Evolutionary conservation across 2,797 vertebrate species (phyloP).

Genomic region (Sebastes miniatus): DNA sequence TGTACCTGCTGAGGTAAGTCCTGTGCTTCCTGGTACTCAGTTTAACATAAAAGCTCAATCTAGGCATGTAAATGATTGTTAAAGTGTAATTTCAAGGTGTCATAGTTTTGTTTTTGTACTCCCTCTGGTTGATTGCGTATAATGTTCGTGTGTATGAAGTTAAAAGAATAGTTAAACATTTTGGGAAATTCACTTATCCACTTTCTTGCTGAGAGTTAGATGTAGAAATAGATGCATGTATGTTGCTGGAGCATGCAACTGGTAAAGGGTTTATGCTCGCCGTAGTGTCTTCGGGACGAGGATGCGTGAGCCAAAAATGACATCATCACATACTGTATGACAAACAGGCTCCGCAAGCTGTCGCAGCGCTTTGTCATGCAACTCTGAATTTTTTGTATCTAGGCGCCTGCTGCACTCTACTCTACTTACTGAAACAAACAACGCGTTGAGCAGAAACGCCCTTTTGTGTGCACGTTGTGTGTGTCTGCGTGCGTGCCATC

Average conservation of each 20-base stretch:
- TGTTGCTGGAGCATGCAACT: not conserved
- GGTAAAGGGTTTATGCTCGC: not conserved
- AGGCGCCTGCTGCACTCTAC: no score
- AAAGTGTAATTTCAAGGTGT: not conserved
- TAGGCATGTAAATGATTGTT: not conserved
- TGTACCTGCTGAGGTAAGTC: conserved; percentile 90
- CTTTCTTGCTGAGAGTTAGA: not conserved
- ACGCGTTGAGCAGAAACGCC: no score
- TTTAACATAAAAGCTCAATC: not conserved
- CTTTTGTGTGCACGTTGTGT: no score
- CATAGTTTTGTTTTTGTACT: not conserved
- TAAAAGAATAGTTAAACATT: not conserved
- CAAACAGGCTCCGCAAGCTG: no score
- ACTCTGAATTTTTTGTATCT: no score
- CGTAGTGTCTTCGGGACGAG: no score
- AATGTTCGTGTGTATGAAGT: not conserved
- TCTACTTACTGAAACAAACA: no score
- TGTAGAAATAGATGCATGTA: not conserved
- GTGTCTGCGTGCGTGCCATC: no score
- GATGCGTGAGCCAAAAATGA: no score
- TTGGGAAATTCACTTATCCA: not conserved
- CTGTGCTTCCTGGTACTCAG: not conserved
- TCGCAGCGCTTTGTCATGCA: no score
- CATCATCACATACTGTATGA: no score
- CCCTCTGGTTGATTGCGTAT: not conserved